phyloP scores from a whole-genome alignment of 92 coral and sea anemone species.

The Porites divaricata region DNA sequence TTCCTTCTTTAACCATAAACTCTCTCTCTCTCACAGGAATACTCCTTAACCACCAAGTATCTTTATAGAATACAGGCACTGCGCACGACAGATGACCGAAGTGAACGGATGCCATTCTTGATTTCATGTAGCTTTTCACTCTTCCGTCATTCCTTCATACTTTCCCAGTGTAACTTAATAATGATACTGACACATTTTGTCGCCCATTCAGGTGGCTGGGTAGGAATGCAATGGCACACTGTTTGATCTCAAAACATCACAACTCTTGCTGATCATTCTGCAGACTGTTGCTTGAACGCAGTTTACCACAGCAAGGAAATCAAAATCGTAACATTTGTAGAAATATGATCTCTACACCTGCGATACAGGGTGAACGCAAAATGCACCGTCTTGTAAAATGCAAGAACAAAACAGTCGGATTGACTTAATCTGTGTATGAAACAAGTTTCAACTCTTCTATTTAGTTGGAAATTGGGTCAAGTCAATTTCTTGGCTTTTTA shows the following conservation, averaged over 20 bases:
- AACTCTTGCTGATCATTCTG: background rate
- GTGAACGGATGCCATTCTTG: too few species aligned
- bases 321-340: background rate
- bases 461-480: background rate
- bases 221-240: background rate
- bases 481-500: background rate
- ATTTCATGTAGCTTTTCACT: background rate
- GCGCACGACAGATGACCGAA: too few species aligned
- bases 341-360: constrained; percentile 18
- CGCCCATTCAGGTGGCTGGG: background rate
- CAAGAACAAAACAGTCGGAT: background rate
- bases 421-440: background rate
- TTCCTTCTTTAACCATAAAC: background rate
- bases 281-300: background rate
- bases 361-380: too few species aligned
- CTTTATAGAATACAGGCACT: background rate
- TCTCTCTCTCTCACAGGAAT: background rate
- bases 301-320: background rate
- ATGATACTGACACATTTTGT: constrained; percentile 10
- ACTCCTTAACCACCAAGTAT: background rate
- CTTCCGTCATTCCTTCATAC: constrained; percentile 17
- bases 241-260: constrained; percentile 9
- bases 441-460: background rate
- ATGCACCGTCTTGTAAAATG: background rate
- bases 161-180: constrained; percentile 21